Percentiles rank a stretch among this genome's conserved stretches.
Conservation (phyloP, 2,797 vertebrate species). For the Eremophila alpestris region DNA sequence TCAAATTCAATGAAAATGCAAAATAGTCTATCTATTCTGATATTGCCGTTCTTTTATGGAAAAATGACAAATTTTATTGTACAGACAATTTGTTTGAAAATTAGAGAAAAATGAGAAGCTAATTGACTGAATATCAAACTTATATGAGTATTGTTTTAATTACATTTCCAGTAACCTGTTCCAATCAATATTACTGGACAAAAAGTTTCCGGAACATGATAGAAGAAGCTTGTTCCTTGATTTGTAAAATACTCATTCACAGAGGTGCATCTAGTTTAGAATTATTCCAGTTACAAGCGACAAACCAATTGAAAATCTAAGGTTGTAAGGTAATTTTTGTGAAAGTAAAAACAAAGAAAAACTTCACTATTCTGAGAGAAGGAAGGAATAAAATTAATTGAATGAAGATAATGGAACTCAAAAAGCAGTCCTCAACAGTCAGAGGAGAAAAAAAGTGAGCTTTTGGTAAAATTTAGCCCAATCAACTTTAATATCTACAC, state of each 20-base stretch:
- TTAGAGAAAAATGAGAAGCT: neutral
- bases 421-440: neutral
- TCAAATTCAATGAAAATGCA: neutral
- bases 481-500: neutral
- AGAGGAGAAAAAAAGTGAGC: rapidly evolving
- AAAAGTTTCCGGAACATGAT: neutral
- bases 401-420: neutral
- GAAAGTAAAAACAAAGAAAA: neutral
- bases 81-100: neutral
- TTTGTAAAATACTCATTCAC: neutral
- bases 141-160: neutral
- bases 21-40: neutral
- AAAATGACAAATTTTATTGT: neutral
- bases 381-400: neutral
- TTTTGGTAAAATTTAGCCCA: neutral
- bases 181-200: neutral
- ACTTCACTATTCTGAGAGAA: neutral
- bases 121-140: neutral
- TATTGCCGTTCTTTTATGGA: neutral
- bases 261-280: neutral
- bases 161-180: neutral
- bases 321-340: neutral
- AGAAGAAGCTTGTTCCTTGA: neutral
- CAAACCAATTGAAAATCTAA: neutral
- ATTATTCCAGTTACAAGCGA: neutral